Evolutionary conservation across 2,888 invertebrate species (phyloP), one percentile per base, ranked within the genome.

Genomic region (Linnaemya tessellans): DNA sequence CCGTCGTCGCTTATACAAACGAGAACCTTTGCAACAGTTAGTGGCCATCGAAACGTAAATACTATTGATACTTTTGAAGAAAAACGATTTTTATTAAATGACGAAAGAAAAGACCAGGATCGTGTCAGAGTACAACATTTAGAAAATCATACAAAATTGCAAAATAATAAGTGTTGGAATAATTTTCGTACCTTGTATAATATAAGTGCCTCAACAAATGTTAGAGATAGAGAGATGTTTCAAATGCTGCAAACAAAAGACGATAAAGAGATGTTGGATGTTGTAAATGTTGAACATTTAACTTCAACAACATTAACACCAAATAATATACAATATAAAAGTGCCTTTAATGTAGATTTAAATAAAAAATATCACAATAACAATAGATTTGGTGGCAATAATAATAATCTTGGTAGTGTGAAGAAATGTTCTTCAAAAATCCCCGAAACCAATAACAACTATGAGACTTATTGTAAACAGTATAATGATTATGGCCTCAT

Each of bases 91-190:
- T 54, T 64, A 43, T 71, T 67, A 15, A 74, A 51, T 43, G 51
- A 43, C 74, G 51, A 67, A 51, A 25, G 60, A 30, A 65, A 73
- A 46, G 64, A 75, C 30, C 67, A 79, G 60, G 82, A 88, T 75
- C 87, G 87, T 43, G 88, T 87, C 35, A 84, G 78, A 78, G 88
- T 87, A n/a, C 87, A 88, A 82, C 87, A 84, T 80, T 74, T 87
- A 41, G 84, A 86, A 56, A 88, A 82, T 79, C 84, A 86, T 73
- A 81, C 62, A 43, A 86, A 87, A 49, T 73, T 88, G 51, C 87
- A 87, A 73, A 88, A 88, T 60, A 88, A 88, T 78, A 87, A 88
- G 75, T 86, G 82, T 64, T 87, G 87, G 84, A 88, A 75, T 60
- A 85, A 86, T 65, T 79, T 82, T 78, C 83, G 86, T 79, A 80